Base-by-base conservation (phyloP, 2,797 vertebrate species). In the Anguilla megastoma region DNA sequence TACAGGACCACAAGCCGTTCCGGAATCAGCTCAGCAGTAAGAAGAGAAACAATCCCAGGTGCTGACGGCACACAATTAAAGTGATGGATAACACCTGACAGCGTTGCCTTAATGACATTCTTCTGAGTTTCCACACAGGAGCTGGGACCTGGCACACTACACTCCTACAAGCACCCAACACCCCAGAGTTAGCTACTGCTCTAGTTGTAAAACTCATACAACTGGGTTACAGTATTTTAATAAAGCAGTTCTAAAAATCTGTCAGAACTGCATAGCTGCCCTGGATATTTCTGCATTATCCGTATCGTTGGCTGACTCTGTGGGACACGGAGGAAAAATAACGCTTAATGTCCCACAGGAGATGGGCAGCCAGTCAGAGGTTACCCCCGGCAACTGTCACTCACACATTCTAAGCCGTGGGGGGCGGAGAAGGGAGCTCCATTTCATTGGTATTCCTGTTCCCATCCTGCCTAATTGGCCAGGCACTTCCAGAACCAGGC, bases 161-260 rank as follows among this genome's bases (percentile, higher is more conserved):
- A 69, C 63, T 7, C 63, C 63, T n/a, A n/a, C 63, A 8, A 58
- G 56, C 56, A 3, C 56, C 56, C 56, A 58, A 14, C 63, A 69
- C 63, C 63, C 5, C 24, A 69, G 63, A n/a, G 63, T n/a, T 6
- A 69, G 63, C 24, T 8, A 69, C 24, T 69, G 63, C 63, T 69
- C 63, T 27, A 69, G 63, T 27, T 69, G 63, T 69, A 69, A 45
- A 69, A 69, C 63, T n/a, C 63, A 27, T n/a, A 69, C 63, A 69
- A 69, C 63, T 69, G 63, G 63, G 63, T 69, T 69, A 69, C 63
- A 69, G 63, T 6, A 69, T 69, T 69, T 69, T 69, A 69, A 69
- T 69, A 27, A 69, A 69, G 63, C 63, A 27, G n/a, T n/a, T 27
- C 8, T 4, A 27, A 27, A 69, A 27, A 69, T 27, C n/a, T 69